Percentiles rank a stretch among this genome's conserved stretches.
These are phyloP conservation scores for Coracias cyanogaster DNA, from an alignment of 2,797 vertebrate genomes.

Conservation along the genomic window DNA sequence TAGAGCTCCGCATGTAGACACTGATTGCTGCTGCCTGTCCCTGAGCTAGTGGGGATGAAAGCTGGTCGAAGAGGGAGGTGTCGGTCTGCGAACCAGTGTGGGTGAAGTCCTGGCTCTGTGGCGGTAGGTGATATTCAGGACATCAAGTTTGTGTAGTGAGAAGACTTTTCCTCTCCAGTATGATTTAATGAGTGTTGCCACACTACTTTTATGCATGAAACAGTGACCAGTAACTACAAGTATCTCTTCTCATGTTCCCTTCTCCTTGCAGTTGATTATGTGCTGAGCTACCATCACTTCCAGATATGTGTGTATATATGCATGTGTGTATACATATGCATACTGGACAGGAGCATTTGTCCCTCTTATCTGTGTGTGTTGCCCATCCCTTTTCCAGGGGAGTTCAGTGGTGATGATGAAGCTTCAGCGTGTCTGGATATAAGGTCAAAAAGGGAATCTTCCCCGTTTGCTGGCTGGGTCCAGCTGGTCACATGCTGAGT, in stretches of 20 bases:
- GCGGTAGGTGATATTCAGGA: background rate
- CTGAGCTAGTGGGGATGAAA: background rate
- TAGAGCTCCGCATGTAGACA: background rate
- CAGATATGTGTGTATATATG: background rate
- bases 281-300: background rate
- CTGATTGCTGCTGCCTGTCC: background rate
- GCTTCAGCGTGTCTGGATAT: background rate
- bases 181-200: background rate
- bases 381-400: background rate
- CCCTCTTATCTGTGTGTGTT: fast-evolving
- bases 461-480: background rate
- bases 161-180: background rate
- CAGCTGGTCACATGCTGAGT: background rate
- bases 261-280: background rate
- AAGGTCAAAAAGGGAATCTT: background rate
- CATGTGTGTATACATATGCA: fast-evolving
- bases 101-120: background rate
- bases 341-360: background rate
- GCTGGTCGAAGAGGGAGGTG: background rate
- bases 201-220: background rate
- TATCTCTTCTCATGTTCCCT: background rate
- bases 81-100: fast-evolving
- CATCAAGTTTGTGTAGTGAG: background rate
- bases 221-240: too few relatives aligned
- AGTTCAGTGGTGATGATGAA: background rate